phyloP scores from a whole-genome alignment of 2,888 invertebrate genomes.

The Prenolepis imparis region DNA sequence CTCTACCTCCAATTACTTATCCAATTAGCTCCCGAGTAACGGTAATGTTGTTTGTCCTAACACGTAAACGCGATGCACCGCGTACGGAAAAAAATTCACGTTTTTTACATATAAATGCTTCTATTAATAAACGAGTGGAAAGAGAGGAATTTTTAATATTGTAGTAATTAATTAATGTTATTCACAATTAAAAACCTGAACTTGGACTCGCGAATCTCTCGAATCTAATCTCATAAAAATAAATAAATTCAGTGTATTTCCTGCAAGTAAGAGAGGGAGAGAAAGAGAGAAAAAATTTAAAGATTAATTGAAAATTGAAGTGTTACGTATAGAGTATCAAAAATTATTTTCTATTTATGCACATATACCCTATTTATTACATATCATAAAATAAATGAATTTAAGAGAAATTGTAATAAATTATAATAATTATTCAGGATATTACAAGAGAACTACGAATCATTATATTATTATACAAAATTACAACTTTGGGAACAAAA shows the following conservation, averaged over 20 bases:
- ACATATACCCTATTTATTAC: background rate
- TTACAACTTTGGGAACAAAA: background rate
- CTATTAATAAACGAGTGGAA: slow-evolving; percentile 11
- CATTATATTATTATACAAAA: background rate
- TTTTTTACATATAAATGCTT: slow-evolving; percentile 34
- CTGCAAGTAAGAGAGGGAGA: too few relatives aligned
- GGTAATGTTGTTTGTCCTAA: slow-evolving; percentile 38
- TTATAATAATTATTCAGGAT: background rate
- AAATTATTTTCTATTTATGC: background rate
- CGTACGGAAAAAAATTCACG: slow-evolving; percentile 7
- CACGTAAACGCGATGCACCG: slow-evolving; percentile 19
- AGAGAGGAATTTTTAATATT: slow-evolving; percentile 19
- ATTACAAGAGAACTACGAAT: background rate
- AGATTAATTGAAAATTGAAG: background rate
- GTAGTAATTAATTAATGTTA: slow-evolving; percentile 21
- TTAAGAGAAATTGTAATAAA: background rate
- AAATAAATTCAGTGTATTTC: background rate
- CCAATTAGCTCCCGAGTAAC: slow-evolving; percentile 44
- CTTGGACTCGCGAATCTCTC: background rate
- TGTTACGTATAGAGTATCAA: background rate
- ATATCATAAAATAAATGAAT: background rate
- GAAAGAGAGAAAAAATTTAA: background rate
- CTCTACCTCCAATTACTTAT: slow-evolving; percentile 47
- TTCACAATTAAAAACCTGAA: slow-evolving; percentile 10
- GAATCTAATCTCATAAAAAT: slow-evolving; percentile 18